Conservation (phyloP, 2,113 vertebrate species). For the Dicaeum eximium region DNA sequence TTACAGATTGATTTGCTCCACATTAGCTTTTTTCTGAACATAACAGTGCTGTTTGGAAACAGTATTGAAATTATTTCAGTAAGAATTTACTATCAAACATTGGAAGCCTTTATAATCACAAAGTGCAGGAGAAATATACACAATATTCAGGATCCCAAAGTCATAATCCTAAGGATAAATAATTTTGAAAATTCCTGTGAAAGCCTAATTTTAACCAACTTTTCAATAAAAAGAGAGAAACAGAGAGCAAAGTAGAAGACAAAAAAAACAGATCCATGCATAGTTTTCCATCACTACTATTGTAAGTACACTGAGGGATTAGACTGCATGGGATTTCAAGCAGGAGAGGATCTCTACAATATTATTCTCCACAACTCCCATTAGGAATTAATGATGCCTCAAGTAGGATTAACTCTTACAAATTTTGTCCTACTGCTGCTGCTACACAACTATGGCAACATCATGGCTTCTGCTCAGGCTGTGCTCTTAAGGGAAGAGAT, state of each 20-base stretch:
- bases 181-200: not conserved
- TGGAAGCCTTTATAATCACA: not conserved
- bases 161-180: not conserved
- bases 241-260: not conserved
- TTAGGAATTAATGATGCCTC: slow-evolving; percentile 4
- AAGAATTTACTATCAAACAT: not conserved
- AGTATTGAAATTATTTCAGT: not conserved
- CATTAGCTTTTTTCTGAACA: not conserved
- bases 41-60: not conserved
- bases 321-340: not conserved
- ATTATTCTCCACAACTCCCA: not conserved
- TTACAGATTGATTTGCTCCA: not conserved
- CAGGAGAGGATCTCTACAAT: not conserved
- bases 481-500: not conserved
- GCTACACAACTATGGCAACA: not conserved
- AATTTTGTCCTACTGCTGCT: not conserved
- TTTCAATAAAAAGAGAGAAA: not conserved
- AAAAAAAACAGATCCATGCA: not conserved
- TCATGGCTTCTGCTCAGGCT: not conserved
- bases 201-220: not conserved
- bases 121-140: not conserved
- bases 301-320: not conserved
- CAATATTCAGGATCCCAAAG: not conserved
- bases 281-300: not conserved
- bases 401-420: not conserved